A percentile compares a stretch with the other conserved stretches of the same genome.
Evolutionary conservation across 2,113 vertebrate species (phyloP).

Genomic region (Collichthys lucidus): DNA sequence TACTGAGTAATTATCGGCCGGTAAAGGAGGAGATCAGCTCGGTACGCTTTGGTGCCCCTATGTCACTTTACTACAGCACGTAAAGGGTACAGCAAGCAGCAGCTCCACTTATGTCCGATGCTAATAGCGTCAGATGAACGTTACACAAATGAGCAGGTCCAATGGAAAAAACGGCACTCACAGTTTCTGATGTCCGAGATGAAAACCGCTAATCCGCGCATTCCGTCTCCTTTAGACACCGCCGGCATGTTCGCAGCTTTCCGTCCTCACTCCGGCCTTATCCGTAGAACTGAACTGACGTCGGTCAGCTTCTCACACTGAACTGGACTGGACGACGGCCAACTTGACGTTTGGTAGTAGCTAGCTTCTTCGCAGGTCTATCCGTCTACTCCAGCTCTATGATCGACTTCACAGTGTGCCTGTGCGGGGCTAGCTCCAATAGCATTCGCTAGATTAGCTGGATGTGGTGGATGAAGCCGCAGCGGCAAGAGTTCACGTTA

Average conservation of each 20-base stretch:
- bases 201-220: slow-evolving; percentile 95
- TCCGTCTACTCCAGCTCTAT: slow-evolving; percentile 18
- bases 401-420: background rate
- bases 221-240: slow-evolving; percentile 95
- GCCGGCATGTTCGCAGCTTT: slow-evolving; percentile 89
- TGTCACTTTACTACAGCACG: background rate
- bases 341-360: slow-evolving; percentile 45
- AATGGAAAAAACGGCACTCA: slow-evolving; percentile 78
- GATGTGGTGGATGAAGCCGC: slow-evolving; percentile 34
- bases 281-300: slow-evolving; percentile 52
- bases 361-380: slow-evolving; percentile 9
- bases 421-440: slow-evolving; percentile 14
- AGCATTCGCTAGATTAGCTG: slow-evolving; percentile 51
- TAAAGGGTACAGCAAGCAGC: background rate
- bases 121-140: background rate
- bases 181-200: slow-evolving; percentile 96
- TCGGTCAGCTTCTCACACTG: slow-evolving; percentile 52
- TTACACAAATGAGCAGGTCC: background rate
- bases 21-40: background rate
- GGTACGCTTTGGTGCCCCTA: background rate
- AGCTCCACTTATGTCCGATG: background rate
- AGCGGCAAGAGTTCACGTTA: slow-evolving; percentile 52
- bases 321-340: slow-evolving; percentile 42
- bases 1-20: background rate
- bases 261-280: slow-evolving; percentile 69